These are phyloP conservation scores for Manis javanica DNA, from an alignment of 2,797 vertebrate species.

Conservation along the genomic window DNA sequence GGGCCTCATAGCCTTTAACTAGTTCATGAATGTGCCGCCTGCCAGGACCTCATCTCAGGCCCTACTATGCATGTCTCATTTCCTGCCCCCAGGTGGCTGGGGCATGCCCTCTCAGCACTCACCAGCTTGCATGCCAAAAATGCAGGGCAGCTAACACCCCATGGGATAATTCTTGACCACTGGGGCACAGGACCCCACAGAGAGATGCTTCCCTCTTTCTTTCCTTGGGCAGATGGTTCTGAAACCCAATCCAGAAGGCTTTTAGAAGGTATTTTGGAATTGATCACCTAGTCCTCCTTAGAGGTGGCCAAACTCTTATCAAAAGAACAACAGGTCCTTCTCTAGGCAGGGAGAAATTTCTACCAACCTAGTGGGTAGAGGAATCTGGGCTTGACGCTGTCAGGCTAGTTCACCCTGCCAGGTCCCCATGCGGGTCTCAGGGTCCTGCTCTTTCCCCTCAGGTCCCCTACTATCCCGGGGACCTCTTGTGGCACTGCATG, in stretches of 20 bases:
- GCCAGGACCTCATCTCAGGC: not conserved
- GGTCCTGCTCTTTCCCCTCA: too few relatives aligned
- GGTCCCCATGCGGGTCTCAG: too few relatives aligned
- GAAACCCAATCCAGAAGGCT: not conserved
- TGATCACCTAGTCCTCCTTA: not conserved
- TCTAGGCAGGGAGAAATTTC: too few relatives aligned
- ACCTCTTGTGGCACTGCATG: too few relatives aligned
- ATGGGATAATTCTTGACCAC: not conserved
- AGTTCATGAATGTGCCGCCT: too few relatives aligned
- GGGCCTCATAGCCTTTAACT: fast-evolving
- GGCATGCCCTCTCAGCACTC: not conserved
- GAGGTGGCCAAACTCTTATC: not conserved
- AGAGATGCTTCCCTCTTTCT: not conserved
- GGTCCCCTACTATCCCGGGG: too few relatives aligned
- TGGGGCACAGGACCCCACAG: not conserved
- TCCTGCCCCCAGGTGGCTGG: not conserved
- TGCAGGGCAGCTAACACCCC: not conserved
- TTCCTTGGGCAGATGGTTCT: not conserved
- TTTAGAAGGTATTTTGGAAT: not conserved
- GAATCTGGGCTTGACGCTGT: too few relatives aligned
- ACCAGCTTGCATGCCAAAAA: not conserved
- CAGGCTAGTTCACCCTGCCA: too few relatives aligned
- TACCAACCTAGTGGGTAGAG: too few relatives aligned
- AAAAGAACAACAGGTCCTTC: not conserved
- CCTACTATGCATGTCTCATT: too few relatives aligned